A percentile compares a stretch with the other conserved stretches of the same genome.
Evolutionary conservation across 2,113 vertebrate species (phyloP).

Genomic region (Petrocephalus zakoni): DNA sequence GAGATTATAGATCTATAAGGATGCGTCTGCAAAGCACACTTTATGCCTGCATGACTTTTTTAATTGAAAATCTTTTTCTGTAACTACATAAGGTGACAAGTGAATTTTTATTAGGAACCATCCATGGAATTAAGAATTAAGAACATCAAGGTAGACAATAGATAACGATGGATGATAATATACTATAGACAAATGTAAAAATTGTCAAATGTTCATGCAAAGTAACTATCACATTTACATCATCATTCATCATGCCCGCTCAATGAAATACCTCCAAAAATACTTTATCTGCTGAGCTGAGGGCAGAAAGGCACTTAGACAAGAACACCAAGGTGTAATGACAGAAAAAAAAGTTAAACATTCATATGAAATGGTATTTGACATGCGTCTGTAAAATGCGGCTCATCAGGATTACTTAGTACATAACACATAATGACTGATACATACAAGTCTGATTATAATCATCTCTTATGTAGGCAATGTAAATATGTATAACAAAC

Average conservation of each 20-base stretch:
- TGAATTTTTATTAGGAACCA: neutral
- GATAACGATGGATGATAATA: neutral
- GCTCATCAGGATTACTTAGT: neutral
- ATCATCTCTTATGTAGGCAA: neutral
- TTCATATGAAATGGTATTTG: neutral
- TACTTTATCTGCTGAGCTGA: neutral
- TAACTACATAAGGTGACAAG: neutral
- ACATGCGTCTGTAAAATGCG: neutral
- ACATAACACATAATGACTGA: neutral
- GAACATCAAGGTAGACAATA: neutral
- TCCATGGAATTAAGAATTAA: neutral
- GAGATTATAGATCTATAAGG: neutral
- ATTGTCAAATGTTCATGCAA: neutral
- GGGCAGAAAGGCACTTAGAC: neutral
- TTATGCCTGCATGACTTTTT: neutral
- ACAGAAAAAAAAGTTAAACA: neutral
- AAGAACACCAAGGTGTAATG: neutral
- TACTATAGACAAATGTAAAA: neutral
- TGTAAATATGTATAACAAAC: neutral
- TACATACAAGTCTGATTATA: neutral
- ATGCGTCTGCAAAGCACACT: neutral
- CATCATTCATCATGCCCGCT: neutral
- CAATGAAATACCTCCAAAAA: neutral
- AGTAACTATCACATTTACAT: neutral
- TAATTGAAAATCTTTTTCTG: neutral